Percentiles rank a stretch among this genome's conserved stretches.
Evolutionary conservation across 2,113 vertebrate genomes (phyloP).

Genomic region (Hemiprocne comata): DNA sequence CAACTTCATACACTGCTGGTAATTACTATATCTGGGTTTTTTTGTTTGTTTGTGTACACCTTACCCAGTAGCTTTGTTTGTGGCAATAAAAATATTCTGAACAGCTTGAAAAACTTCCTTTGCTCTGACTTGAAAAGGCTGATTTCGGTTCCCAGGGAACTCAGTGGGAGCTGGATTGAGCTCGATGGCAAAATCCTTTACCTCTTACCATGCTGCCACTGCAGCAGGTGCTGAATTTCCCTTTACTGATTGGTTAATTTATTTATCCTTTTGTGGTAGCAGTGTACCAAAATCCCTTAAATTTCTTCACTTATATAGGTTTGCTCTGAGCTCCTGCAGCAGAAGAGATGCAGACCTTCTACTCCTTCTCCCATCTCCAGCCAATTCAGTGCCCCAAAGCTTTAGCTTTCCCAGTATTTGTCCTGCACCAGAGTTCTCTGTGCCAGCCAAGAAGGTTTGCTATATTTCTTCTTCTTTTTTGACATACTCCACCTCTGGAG

Average conservation of each 20-base stretch:
- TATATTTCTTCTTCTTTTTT: background rate
- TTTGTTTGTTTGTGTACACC: background rate
- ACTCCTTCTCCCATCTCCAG: background rate
- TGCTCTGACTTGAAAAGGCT: conserved; percentile 32
- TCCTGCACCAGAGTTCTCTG: background rate
- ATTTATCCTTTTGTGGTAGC: background rate
- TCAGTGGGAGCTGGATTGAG: background rate
- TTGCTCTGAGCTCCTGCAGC: background rate
- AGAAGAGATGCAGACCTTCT: background rate
- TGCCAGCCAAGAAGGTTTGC: background rate
- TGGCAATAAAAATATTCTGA: background rate
- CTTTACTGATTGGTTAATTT: background rate
- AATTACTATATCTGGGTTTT: background rate
- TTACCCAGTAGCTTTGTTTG: conserved; percentile 26
- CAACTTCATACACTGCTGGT: background rate
- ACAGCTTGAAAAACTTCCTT: conserved; percentile 31
- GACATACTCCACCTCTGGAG: background rate
- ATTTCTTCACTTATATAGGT: background rate
- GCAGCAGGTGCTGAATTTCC: background rate
- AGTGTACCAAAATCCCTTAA: background rate
- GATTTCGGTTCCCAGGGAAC: background rate
- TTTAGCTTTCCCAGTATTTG: background rate
- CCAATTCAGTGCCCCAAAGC: background rate
- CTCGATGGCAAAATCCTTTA: background rate
- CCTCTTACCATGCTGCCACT: background rate